Percentiles rank a stretch among this genome's conserved stretches.
Conservation (phyloP, 2,888 invertebrate species). For the Rugalucina vietnamica region DNA sequence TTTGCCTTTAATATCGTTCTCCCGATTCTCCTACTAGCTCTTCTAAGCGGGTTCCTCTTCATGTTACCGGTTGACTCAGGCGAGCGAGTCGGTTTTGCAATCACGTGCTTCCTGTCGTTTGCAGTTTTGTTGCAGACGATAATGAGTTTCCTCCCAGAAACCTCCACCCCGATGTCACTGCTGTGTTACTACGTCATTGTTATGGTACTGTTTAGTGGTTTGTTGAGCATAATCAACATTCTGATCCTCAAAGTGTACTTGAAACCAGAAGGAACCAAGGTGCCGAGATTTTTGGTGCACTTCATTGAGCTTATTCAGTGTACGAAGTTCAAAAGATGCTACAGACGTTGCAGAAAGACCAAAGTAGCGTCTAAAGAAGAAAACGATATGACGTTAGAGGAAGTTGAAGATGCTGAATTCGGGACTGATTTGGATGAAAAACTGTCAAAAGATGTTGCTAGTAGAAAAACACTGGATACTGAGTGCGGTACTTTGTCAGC, state of each 20-base stretch:
- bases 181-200: slow-evolving; percentile 57
- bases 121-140: slow-evolving; percentile 55
- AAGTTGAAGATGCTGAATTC: not conserved
- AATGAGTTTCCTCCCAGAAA: slow-evolving; percentile 53
- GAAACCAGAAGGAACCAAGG: slow-evolving; percentile 18
- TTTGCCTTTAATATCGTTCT: slow-evolving; percentile 56
- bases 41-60: slow-evolving; percentile 57
- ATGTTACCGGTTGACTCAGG: slow-evolving; percentile 54
- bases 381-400: not conserved
- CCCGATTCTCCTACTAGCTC: slow-evolving; percentile 48
- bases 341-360: not conserved
- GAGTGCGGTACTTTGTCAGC: too few relatives aligned
- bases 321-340: slow-evolving; percentile 32
- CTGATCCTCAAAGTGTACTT: slow-evolving; percentile 44
- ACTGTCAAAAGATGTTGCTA: too few relatives aligned
- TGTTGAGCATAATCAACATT: slow-evolving; percentile 42
- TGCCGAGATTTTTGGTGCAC: slow-evolving; percentile 41
- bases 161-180: slow-evolving; percentile 58
- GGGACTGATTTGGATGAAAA: too few relatives aligned
- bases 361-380: not conserved
- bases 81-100: slow-evolving; percentile 52
- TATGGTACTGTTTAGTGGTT: slow-evolving; percentile 49
- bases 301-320: slow-evolving; percentile 51
- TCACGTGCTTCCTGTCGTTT: slow-evolving; percentile 61
- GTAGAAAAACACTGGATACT: too few relatives aligned